phyloP scores from a whole-genome alignment of 2,797 vertebrate genomes.

The Alcedo atthis region DNA sequence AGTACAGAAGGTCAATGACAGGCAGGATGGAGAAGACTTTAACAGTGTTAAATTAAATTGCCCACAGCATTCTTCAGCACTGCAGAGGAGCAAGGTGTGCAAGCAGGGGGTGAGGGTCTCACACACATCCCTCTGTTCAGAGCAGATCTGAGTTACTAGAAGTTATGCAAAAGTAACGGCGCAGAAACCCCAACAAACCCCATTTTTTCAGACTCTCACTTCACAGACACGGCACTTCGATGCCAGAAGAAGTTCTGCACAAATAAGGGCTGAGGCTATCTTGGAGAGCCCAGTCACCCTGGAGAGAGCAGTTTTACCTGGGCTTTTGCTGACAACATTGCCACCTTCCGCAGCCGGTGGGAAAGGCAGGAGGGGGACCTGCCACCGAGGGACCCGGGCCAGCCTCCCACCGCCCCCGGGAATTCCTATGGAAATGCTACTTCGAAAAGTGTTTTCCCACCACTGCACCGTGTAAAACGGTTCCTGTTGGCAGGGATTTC shows the following conservation, averaged over 20 bases:
- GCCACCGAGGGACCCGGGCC: background rate
- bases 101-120: background rate
- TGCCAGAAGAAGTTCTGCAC: background rate
- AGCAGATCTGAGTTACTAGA: background rate
- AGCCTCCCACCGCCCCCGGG: background rate
- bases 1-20: background rate
- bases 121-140: background rate
- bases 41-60: background rate
- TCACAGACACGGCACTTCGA: background rate
- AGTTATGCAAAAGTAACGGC: background rate
- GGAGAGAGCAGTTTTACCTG: background rate
- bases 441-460: background rate
- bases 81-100: background rate
- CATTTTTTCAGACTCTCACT: background rate
- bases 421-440: accelerated
- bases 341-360: slow-evolving; percentile 10
- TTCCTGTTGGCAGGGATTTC: background rate
- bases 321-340: slow-evolving; percentile 37
- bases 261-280: background rate
- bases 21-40: background rate
- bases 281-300: background rate
- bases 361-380: background rate
- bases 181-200: background rate
- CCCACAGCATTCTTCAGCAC: accelerated
- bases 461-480: background rate